These are phyloP conservation scores for Anguilla rostrata DNA, from an alignment of 2,113 vertebrate species.

Conservation along the genomic window DNA sequence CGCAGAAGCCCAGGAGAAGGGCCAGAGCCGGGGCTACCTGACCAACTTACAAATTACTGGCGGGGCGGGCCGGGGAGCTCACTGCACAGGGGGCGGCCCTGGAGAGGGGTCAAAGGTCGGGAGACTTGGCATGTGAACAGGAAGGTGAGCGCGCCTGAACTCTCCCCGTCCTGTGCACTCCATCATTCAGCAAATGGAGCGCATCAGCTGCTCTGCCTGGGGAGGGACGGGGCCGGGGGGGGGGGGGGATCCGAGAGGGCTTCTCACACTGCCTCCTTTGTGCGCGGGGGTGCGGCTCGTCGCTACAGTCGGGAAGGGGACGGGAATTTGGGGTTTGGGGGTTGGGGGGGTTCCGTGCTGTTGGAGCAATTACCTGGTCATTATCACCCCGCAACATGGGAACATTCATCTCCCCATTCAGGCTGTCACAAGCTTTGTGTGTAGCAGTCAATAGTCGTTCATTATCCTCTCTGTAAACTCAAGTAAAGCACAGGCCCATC, in stretches of 20 bases:
- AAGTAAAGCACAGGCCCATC: conserved; percentile 70
- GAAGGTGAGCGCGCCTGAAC: conserved; percentile 89
- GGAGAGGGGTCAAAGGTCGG: not conserved
- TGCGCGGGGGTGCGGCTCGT: not conserved
- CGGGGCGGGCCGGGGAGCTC: not conserved
- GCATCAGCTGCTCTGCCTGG: conserved; percentile 69
- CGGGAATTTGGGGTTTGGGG: no score
- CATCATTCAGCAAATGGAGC: conserved; percentile 95
- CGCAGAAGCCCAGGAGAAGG: not conserved
- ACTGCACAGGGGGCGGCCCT: not conserved
- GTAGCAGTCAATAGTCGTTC: conserved; percentile 81
- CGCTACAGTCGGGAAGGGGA: not conserved
- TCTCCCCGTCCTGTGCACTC: conserved; percentile 84
- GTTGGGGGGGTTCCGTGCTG: conserved; percentile 51
- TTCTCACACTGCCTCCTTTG: conserved; percentile 27
- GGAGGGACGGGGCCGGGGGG: conserved; percentile 72
- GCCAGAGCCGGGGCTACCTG: not conserved
- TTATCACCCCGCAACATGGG: conserved; percentile 80
- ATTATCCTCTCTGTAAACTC: conserved; percentile 75
- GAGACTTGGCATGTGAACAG: conserved; percentile 80
- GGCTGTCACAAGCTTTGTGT: conserved; percentile 84
- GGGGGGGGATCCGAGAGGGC: conserved; percentile 28
- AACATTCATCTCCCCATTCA: conserved; percentile 81
- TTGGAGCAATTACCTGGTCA: conserved; percentile 81
- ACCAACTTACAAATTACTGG: not conserved